Evolutionary conservation across 2,113 vertebrate species (phyloP).

Genomic region (Ahaetulla prasina): DNA sequence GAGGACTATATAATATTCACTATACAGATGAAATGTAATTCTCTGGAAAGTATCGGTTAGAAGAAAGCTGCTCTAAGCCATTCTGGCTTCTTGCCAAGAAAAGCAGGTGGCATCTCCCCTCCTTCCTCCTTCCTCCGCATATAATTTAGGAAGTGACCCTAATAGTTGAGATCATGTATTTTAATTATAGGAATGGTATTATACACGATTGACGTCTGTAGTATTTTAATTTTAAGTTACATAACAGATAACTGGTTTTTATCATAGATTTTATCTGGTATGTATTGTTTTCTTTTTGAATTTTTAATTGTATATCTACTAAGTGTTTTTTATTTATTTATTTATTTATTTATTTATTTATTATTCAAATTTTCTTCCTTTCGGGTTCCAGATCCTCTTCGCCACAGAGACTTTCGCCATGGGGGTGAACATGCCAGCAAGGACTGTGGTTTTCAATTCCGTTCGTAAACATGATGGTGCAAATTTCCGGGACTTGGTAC

Average conservation of each 20-base stretch:
- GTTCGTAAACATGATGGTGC: conserved; percentile 88
- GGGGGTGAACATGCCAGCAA: conserved; percentile 92
- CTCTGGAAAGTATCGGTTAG: not conserved
- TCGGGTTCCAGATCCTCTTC: conserved; percentile 78
- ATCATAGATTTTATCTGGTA: too few relatives aligned
- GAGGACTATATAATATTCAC: not conserved
- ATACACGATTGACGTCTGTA: too few relatives aligned
- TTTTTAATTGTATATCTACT: too few relatives aligned
- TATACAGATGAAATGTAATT: not conserved
- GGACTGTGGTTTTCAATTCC: conserved; percentile 89
- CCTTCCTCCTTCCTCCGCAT: fast-evolving
- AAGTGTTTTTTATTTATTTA: too few relatives aligned
- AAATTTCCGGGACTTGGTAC: conserved; percentile 84
- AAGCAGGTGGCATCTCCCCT: not conserved
- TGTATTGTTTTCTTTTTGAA: too few relatives aligned
- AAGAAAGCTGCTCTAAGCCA: not conserved
- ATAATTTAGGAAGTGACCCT: too few relatives aligned
- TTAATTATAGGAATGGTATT: too few relatives aligned
- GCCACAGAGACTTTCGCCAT: conserved; percentile 92
- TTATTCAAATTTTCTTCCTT: too few relatives aligned
- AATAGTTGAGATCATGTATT: too few relatives aligned
- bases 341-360: too few relatives aligned
- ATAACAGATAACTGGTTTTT: too few relatives aligned
- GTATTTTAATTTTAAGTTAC: too few relatives aligned
- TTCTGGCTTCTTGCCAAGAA: not conserved